These are phyloP conservation scores for Muricea muricata DNA, from an alignment of 92 coral and sea anemone genomes.

Conservation along the genomic window DNA sequence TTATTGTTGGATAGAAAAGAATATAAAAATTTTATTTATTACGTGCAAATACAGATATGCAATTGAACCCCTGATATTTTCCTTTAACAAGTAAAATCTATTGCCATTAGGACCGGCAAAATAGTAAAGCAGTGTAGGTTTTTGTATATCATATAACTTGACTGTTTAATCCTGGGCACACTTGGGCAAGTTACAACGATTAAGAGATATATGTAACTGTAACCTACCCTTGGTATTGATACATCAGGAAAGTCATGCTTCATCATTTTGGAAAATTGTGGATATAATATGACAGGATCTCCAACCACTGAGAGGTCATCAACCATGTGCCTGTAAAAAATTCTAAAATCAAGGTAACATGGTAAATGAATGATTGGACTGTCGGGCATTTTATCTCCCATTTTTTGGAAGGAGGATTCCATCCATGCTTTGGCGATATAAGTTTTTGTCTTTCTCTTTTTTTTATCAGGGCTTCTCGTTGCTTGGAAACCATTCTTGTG, in stretches of 20 bases:
- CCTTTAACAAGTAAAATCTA: too few relatives aligned
- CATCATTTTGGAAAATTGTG: conserved; percentile 57
- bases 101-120: too few relatives aligned
- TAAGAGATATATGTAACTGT: too few relatives aligned
- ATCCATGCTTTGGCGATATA: conserved; percentile 63
- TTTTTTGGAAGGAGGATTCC: conserved; percentile 31
- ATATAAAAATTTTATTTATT: too few relatives aligned
- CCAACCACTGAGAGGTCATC: conserved; percentile 17
- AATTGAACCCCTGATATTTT: too few relatives aligned
- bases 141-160: too few relatives aligned
- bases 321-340: conserved; percentile 33
- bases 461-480: background rate
- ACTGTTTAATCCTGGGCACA: too few relatives aligned
- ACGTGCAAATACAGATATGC: background rate
- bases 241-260: conserved; percentile 57
- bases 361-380: conserved; percentile 37
- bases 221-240: conserved; percentile 58
- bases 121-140: too few relatives aligned
- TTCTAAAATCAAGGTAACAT: conserved; percentile 48
- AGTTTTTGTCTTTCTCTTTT: conserved; percentile 31
- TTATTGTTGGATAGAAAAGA: background rate
- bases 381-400: conserved; percentile 70
- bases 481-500: background rate
- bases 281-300: conserved; percentile 38
- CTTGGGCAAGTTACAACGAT: too few relatives aligned